Conservation (phyloP, 2,797 vertebrate genomes). For the Falco cherrug region DNA sequence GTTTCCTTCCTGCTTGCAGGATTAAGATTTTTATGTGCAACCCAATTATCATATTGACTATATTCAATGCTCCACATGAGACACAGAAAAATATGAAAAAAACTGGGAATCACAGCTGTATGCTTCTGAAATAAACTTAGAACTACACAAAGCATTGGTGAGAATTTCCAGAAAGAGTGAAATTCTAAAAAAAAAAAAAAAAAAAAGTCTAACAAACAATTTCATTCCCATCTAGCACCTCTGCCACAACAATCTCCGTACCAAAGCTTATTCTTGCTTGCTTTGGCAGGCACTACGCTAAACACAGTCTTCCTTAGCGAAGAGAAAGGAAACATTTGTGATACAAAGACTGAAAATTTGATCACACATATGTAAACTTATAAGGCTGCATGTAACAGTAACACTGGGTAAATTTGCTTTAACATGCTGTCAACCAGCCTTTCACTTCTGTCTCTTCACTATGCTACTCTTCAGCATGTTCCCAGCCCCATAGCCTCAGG, state of each 20-base stretch:
- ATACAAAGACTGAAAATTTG: slow-evolving; percentile 33
- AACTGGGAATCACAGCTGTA: not conserved
- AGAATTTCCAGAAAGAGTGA: not conserved
- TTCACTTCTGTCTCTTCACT: slow-evolving; percentile 40
- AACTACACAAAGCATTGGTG: not conserved
- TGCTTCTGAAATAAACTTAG: not conserved
- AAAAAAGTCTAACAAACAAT: not conserved
- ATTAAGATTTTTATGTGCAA: not conserved
- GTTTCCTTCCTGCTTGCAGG: not conserved
- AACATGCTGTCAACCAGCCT: slow-evolving; percentile 56
- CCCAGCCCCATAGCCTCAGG: slow-evolving; percentile 25
- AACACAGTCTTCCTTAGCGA: not conserved
- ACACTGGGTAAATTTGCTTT: slow-evolving; percentile 29
- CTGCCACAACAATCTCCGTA: not conserved
- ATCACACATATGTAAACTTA: slow-evolving; percentile 36
- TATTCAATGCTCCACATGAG: not conserved
- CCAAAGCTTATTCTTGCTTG: not conserved
- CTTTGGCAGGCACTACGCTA: not conserved
- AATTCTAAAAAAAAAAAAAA: not conserved
- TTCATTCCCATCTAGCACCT: not conserved
- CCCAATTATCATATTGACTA: not conserved
- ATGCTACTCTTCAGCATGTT: slow-evolving; percentile 18
- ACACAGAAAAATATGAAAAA: not conserved
- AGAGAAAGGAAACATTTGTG: not conserved
- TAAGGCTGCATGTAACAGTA: not conserved